Conservation (phyloP, 2,113 vertebrate species). For the Ciconia boyciana region DNA sequence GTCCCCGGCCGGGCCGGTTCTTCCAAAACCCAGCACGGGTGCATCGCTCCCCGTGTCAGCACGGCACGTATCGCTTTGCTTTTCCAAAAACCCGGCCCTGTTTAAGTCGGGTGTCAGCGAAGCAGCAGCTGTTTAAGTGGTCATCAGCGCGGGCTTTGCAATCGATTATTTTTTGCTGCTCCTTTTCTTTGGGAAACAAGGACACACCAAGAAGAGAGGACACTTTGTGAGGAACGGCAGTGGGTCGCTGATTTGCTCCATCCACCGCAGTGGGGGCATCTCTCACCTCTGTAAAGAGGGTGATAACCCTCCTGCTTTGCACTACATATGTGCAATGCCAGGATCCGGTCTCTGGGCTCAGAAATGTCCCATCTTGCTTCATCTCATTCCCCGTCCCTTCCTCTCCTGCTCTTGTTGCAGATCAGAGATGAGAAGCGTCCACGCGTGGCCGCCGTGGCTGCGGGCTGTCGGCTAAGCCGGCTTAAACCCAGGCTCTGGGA, state of each 20-base stretch:
- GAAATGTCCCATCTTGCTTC: background rate
- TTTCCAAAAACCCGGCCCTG: background rate
- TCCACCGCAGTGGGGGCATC: background rate
- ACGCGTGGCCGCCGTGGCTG: background rate
- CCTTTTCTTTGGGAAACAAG: background rate
- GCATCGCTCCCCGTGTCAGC: rapidly evolving
- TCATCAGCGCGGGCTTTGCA: background rate
- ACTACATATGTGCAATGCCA: rapidly evolving
- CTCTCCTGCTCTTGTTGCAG: background rate
- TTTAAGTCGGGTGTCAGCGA: background rate
- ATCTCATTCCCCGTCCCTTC: background rate
- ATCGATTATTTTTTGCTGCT: background rate
- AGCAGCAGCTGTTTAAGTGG: background rate
- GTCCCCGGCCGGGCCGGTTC: background rate
- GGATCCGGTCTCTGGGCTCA: no score
- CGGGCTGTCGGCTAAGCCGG: background rate
- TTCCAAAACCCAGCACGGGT: background rate
- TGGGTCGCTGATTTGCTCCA: background rate
- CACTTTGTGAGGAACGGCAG: background rate
- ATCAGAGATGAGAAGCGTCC: rapidly evolving
- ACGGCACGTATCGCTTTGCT: background rate
- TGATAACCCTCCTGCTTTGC: background rate
- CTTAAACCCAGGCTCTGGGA: background rate
- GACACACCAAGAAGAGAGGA: background rate
- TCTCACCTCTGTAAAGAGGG: no score